Base-by-base conservation (phyloP, 2,888 invertebrate genomes). In the Drosophila stalkeri region DNA sequence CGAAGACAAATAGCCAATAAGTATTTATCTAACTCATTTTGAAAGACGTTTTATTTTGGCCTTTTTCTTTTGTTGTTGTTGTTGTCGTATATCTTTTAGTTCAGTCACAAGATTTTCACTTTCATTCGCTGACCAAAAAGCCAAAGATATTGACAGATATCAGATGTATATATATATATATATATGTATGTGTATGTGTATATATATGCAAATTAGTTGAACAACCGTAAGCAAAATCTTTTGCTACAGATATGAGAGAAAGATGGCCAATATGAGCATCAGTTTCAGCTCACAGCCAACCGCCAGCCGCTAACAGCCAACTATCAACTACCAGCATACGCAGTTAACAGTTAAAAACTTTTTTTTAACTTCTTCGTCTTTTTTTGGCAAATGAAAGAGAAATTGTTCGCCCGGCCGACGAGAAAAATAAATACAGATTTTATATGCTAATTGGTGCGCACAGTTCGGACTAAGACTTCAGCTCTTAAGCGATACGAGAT, bases 341-440 rank as follows among this genome's bases (percentile, higher is more conserved):
- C 59, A 47, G 37, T 27, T 47, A 43, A 55, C 70, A 70, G 51
- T 61, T 63, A 68, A 60, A 66, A 75, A 43, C 68, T 52, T 77
- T 72, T 55, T 39, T 27, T 27, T 27, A 49, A 12, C 20, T 37
- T 54, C 51, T 16, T 37, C 23, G 43, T 61, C 47, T 18, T 43
- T 73, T 88, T 85, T 85, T 75, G 85, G 85, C 82, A 87, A 89
- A 89, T 82, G 85, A 86, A 86, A 86, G 85, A 86, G 85, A 86
- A 86, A 86, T 85, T 85, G 82, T 86, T 79, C 60, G 73, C 39
- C 72, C 59, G 69, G 70, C 76, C 68, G 76, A 72, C 77, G 39
- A 51, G 33, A 9, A 52, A 8, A 55, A 54, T 27, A 47, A 69
- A 73, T 23, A 23, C 71, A 73, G 70, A 71, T 51, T 65, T 77